Conservation (phyloP, 1,140 invertebrate genomes). For the Bombus haemorrhoidalis region DNA sequence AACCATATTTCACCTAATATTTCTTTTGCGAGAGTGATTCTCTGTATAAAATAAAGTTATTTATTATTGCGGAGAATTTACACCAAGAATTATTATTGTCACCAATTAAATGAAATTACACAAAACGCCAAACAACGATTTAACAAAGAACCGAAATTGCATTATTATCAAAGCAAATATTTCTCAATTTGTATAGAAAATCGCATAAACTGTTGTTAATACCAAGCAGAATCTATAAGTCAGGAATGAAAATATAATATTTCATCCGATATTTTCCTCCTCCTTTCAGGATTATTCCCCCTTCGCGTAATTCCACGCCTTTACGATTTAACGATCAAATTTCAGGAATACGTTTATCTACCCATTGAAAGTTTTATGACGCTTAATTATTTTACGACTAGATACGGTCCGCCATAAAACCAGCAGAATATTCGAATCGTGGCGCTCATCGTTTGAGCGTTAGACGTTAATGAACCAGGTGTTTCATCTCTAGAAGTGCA, state of each 20-base stretch:
- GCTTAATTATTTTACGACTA: slow-evolving; percentile 27
- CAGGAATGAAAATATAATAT: not conserved
- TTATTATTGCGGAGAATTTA: not conserved
- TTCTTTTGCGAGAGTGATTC: no score
- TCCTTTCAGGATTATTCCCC: not conserved
- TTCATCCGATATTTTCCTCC: not conserved
- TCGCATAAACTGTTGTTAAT: not conserved
- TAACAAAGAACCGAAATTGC: not conserved
- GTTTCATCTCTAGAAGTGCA: slow-evolving; percentile 29
- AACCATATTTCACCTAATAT: not conserved
- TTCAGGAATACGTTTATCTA: not conserved
- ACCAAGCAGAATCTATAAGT: not conserved
- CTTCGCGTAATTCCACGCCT: not conserved
- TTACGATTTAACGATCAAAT: slow-evolving; percentile 26
- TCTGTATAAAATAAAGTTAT: no score
- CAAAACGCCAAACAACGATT: not conserved
- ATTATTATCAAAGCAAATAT: not conserved
- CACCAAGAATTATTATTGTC: not conserved
- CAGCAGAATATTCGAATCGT: slow-evolving; percentile 11
- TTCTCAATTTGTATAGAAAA: not conserved
- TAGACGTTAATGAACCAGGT: slow-evolving; percentile 43
- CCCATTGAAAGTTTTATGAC: slow-evolving; percentile 1
- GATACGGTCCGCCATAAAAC: not conserved
- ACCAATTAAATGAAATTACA: not conserved
- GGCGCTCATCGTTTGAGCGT: not conserved